A percentile compares a stretch with the other conserved stretches of the same genome.
Conservation (phyloP, 2,888 invertebrate genomes). For the Tillus elongatus region DNA sequence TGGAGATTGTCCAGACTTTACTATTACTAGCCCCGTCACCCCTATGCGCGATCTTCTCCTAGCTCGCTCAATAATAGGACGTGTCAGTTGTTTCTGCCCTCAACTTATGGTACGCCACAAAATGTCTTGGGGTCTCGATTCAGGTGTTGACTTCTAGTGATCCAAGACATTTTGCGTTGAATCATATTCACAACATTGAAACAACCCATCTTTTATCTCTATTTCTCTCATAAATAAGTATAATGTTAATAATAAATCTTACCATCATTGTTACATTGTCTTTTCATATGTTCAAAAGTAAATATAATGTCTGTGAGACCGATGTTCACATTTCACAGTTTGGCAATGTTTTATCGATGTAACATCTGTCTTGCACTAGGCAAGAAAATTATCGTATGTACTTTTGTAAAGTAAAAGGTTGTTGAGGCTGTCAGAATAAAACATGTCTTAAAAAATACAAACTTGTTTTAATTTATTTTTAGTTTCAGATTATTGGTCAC, state of each 20-base stretch:
- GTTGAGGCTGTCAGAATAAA: conserved; percentile 41
- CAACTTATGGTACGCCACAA: too few species aligned
- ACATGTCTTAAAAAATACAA: conserved; percentile 35
- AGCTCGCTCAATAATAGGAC: conserved; percentile 33
- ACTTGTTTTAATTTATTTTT: too few species aligned
- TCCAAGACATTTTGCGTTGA: too few species aligned
- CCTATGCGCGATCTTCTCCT: conserved; percentile 33
- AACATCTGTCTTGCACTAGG: background rate
- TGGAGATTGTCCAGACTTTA: conserved; percentile 16
- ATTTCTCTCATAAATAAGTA: background rate
- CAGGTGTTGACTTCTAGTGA: too few species aligned
- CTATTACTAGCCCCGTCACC: conserved; percentile 30
- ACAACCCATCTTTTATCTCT: too few species aligned
- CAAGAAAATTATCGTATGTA: conserved; percentile 17
- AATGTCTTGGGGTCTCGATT: too few species aligned
- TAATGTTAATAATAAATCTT: background rate
- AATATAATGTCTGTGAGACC: too few species aligned
- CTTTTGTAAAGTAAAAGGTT: conserved; percentile 61
- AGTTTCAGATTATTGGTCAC: too few species aligned
- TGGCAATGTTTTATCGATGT: too few species aligned
- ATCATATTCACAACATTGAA: too few species aligned
- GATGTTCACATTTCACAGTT: background rate
- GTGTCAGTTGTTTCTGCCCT: conserved; percentile 37
- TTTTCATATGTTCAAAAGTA: background rate
- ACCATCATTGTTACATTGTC: too few species aligned